phyloP scores from a whole-genome alignment of 2,797 vertebrate species.

The Urophycis tenuis region DNA sequence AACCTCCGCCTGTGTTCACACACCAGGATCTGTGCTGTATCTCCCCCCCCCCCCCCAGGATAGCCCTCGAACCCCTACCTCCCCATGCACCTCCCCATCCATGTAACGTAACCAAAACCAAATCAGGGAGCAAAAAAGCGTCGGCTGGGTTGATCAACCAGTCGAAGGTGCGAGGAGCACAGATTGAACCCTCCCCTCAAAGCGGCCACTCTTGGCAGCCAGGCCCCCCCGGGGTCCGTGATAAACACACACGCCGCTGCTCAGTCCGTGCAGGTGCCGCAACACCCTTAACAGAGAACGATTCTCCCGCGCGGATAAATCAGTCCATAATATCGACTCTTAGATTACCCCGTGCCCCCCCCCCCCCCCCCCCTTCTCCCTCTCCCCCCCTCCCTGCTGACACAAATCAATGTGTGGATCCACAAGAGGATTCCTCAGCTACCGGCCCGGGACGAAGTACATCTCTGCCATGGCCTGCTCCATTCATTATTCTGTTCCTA shows the following conservation, averaged over 20 bases:
- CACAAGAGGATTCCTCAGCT: not conserved
- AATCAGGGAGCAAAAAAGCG: not conserved
- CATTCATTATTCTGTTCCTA: too few relatives aligned
- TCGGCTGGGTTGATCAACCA: too few relatives aligned
- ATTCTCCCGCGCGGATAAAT: slow-evolving; percentile 14
- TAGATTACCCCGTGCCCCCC: not conserved
- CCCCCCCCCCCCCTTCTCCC: not conserved
- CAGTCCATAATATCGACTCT: slow-evolving; percentile 14
- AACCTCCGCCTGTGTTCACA: too few relatives aligned
- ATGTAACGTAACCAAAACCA: too few relatives aligned
- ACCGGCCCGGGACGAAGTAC: not conserved
- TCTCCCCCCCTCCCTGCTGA: too few relatives aligned
- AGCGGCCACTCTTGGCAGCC: not conserved
- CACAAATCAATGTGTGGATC: slow-evolving; percentile 6
- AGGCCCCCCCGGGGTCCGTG: not conserved
- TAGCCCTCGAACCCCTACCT: too few relatives aligned
- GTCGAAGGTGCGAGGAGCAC: too few relatives aligned
- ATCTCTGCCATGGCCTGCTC: not conserved
- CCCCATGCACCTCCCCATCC: too few relatives aligned
- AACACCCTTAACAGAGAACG: not conserved
- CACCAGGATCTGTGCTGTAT: too few relatives aligned
- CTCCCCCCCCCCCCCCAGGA: too few relatives aligned
- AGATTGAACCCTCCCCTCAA: not conserved
- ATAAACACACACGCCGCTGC: not conserved
- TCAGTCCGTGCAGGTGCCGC: not conserved